Percentiles rank a stretch among this genome's conserved stretches.
These are phyloP conservation scores for Melanotaenia trifasciata DNA, from an alignment of 2,797 vertebrate species.

Conservation along the genomic window DNA sequence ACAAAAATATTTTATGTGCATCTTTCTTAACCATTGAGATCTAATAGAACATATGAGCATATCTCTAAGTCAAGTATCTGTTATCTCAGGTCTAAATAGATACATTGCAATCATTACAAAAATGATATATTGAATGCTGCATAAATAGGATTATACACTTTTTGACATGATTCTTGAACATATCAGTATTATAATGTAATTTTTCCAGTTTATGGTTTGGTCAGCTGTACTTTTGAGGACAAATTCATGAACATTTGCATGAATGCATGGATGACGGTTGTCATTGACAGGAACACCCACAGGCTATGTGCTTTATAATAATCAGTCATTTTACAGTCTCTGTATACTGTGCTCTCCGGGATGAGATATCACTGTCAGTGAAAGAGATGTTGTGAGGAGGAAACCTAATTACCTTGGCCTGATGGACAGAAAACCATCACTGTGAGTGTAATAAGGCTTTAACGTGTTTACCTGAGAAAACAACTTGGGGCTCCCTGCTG, in stretches of 20 bases:
- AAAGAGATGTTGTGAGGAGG: conserved; percentile 51
- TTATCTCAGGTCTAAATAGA: neutral
- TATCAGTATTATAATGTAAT: conserved; percentile 12
- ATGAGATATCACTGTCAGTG: conserved; percentile 63
- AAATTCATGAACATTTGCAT: conserved; percentile 37
- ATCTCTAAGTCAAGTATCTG: too few species aligned
- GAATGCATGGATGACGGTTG: conserved; percentile 46
- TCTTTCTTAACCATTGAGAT: neutral
- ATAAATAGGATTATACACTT: neutral
- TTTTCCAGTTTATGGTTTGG: conserved; percentile 19
- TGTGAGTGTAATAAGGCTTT: conserved; percentile 72
- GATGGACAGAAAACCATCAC: conserved; percentile 73
- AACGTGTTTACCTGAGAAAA: conserved; percentile 68
- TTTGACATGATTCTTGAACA: neutral
- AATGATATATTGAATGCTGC: neutral
- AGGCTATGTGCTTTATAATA: conserved; percentile 57
- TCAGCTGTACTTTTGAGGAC: conserved; percentile 32
- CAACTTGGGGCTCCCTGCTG: conserved; percentile 49
- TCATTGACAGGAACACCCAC: conserved; percentile 61
- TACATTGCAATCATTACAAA: neutral
- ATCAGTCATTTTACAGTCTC: conserved; percentile 58
- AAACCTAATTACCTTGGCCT: conserved; percentile 76
- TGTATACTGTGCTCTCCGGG: conserved; percentile 30
- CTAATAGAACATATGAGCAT: neutral
- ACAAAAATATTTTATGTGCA: neutral